Conservation (phyloP, 1,140 invertebrate genomes). For the Brachionus calyciflorus region DNA sequence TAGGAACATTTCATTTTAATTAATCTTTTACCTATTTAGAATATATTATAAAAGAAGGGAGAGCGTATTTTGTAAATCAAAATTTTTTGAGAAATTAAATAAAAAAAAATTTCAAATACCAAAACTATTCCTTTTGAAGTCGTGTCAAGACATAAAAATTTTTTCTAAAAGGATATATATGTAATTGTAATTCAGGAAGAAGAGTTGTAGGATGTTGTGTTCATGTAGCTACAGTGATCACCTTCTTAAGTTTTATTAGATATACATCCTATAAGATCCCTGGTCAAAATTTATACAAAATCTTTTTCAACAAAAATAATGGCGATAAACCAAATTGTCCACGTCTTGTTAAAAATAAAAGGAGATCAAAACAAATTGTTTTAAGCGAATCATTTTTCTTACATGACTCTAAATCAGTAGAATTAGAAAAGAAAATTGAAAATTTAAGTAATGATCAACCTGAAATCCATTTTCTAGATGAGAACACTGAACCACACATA, state of each 20-base stretch:
- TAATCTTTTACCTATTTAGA: background rate
- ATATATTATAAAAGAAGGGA: conserved; percentile 15
- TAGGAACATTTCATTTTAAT: conserved; percentile 19
- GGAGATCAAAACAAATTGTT: conserved; percentile 11
- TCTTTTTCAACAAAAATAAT: conserved; percentile 25
- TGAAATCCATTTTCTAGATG: background rate
- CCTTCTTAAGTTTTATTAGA: background rate
- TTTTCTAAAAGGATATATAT: conserved; percentile 20
- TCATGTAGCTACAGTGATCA: conserved; percentile 20
- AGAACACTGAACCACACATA: background rate
- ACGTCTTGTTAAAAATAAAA: conserved; percentile 8
- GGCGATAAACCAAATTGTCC: conserved; percentile 20
- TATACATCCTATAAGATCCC: conserved; percentile 12
- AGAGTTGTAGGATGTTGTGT: conserved; percentile 11
- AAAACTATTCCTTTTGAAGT: conserved; percentile 25
- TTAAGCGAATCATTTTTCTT: background rate
- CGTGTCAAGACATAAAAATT: conserved; percentile 14
- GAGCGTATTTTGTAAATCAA: background rate
- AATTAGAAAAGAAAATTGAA: conserved; percentile 6
- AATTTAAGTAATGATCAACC: too few species aligned
- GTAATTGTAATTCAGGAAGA: conserved; percentile 21
- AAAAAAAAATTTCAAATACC: background rate
- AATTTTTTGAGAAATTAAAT: conserved; percentile 4
- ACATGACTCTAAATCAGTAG: background rate
- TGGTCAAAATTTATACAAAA: conserved; percentile 9